Percentiles rank a stretch among this genome's conserved stretches.
Evolutionary conservation across 2,113 vertebrate genomes (phyloP).

Genomic region (Silurus asotus): DNA sequence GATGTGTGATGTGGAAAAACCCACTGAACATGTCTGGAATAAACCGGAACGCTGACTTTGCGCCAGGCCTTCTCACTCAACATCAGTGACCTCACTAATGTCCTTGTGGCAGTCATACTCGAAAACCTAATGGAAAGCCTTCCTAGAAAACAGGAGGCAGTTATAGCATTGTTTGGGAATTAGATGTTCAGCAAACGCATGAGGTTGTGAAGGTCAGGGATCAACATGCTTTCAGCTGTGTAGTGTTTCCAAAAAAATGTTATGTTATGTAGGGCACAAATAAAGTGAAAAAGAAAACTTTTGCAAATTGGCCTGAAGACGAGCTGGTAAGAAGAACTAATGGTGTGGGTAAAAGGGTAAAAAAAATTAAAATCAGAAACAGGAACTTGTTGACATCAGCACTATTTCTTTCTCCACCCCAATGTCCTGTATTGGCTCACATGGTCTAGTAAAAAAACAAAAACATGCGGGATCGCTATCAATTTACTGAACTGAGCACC

Average conservation of each 20-base stretch:
- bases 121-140: not conserved
- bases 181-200: not conserved
- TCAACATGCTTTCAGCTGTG: too few species aligned
- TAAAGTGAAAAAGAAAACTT: not conserved
- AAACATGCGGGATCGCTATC: not conserved
- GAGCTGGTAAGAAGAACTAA: not conserved
- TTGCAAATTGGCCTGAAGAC: not conserved
- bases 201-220: not conserved
- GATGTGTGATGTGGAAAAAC: not conserved
- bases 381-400: not conserved
- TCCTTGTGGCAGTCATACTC: not conserved
- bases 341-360: not conserved
- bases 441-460: not conserved
- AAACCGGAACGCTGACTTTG: not conserved
- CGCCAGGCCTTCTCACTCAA: not conserved
- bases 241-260: too few species aligned
- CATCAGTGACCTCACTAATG: not conserved
- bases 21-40: not conserved
- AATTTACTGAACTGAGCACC: not conserved
- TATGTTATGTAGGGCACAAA: not conserved
- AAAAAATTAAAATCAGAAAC: not conserved
- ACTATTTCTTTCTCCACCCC: not conserved
- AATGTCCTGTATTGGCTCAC: not conserved
- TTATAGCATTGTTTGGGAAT: not conserved
- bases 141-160: not conserved